Base-by-base conservation (phyloP, 2,888 invertebrate genomes). In the Odontomyia ornata region DNA sequence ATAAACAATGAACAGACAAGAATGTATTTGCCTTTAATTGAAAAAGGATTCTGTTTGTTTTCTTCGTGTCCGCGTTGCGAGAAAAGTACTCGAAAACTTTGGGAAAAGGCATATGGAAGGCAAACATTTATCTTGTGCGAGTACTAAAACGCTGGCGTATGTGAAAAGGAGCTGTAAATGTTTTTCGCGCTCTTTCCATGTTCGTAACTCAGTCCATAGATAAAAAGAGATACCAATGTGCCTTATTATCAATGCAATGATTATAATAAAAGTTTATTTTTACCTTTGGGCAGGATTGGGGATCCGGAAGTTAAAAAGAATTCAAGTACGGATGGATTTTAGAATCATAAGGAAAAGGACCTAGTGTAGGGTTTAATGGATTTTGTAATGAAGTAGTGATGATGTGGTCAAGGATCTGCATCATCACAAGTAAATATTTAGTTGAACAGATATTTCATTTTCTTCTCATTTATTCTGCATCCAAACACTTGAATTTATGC, bases 21-120 rank as follows among this genome's bases (percentile, higher is more conserved):
- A 86, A 86, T 85, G 86, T 86, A 86, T 85, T 84, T 85, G 84
- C 83, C 85, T 86, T 86, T 86, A 86, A 86, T 86, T 86, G 86
- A 84, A 86, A 86, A 85, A 81, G 73, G 73, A 73, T 73, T 73
- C 60, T 73, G 73, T 78, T 78, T 78, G 76, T 78, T 76, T 76
- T 76, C 72, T 76, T 78, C 72, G 65, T 72, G 76, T 76, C 72
- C 52, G 62, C 36, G 62, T 76, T 76, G 64, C 43, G 78, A 72
- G 78, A 62, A 71, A 78, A 78, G 72, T 64, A 71, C 69, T 52
- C 52, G 72, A 62, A 69, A 71, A 75, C 75, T 56, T 36, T 67
- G 78, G 65, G 76, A 76, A 60, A 76, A 76, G 76, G 75, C 73
- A 73, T 73, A 73, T 73, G 73, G 60, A 73, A 73, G 60, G 36